These are phyloP conservation scores for Mesoligia furuncula DNA, from an alignment of 2,888 invertebrate genomes.

Conservation along the genomic window DNA sequence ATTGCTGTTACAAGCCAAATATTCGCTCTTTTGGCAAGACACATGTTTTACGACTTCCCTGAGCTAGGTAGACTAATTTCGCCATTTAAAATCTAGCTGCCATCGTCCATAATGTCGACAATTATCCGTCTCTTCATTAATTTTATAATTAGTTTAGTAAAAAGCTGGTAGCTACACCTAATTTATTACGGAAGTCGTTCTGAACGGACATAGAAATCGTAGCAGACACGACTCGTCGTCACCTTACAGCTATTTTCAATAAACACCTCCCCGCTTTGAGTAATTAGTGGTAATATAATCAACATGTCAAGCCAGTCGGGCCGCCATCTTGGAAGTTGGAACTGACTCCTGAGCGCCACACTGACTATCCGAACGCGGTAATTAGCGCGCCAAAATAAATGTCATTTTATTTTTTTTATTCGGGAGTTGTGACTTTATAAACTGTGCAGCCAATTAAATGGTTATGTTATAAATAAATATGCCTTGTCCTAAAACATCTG, in stretches of 20 bases:
- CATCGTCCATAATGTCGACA: background rate
- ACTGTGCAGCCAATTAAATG: slow-evolving; percentile 36
- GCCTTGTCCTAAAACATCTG: background rate
- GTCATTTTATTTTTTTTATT: slow-evolving; percentile 65
- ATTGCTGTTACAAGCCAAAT: slow-evolving; percentile 44
- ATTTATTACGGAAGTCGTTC: slow-evolving; percentile 67
- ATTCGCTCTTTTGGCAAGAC: slow-evolving; percentile 29
- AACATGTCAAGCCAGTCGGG: slow-evolving; percentile 81
- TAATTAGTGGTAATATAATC: slow-evolving; percentile 89
- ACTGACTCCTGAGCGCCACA: slow-evolving; percentile 51
- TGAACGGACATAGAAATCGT: slow-evolving; percentile 69
- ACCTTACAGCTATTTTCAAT: slow-evolving; percentile 86
- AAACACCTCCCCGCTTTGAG: slow-evolving; percentile 86
- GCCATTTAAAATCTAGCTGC: background rate
- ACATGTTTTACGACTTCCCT: background rate
- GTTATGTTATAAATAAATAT: slow-evolving; percentile 3
- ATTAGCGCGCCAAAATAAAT: slow-evolving; percentile 83
- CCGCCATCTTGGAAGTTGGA: slow-evolving; percentile 65
- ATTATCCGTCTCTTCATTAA: slow-evolving; percentile 16
- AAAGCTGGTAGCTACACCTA: slow-evolving; percentile 42
- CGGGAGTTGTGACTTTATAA: slow-evolving; percentile 20
- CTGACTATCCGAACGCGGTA: slow-evolving; percentile 73
- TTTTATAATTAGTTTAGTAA: slow-evolving; percentile 42
- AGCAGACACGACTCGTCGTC: slow-evolving; percentile 84
- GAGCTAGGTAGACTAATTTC: slow-evolving; percentile 21